Evolutionary conservation across 2,113 vertebrate genomes (phyloP).

Genomic region (Suricata suricatta): DNA sequence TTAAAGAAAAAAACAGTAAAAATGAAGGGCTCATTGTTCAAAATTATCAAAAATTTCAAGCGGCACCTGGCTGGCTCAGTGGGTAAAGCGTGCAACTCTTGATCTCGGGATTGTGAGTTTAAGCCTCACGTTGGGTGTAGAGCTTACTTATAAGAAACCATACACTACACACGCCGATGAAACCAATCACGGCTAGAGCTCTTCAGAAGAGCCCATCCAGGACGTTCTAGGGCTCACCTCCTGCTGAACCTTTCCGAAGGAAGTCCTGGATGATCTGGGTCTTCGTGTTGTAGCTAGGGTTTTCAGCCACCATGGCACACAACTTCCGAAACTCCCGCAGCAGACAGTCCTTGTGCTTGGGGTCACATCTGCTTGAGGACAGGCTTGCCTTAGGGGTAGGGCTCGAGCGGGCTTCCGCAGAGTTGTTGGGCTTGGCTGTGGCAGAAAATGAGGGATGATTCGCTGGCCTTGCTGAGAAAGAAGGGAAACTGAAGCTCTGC

Average conservation of each 20-base stretch:
- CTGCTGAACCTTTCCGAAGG: slow-evolving; percentile 91
- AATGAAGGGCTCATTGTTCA: no score
- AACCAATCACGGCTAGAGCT: background rate
- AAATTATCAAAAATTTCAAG: no score
- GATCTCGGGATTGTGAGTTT: no score
- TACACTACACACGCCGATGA: background rate
- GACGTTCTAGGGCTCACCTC: slow-evolving; percentile 86
- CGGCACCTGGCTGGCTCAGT: no score
- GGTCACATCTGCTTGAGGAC: slow-evolving; percentile 89
- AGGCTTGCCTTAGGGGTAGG: slow-evolving; percentile 83
- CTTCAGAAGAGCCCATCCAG: background rate
- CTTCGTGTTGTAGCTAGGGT: slow-evolving; percentile 95
- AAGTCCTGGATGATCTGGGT: slow-evolving; percentile 97
- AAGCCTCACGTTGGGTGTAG: background rate
- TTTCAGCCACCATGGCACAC: slow-evolving; percentile 94
- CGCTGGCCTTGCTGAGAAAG: background rate
- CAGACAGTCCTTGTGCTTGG: slow-evolving; percentile 94
- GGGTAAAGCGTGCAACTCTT: no score
- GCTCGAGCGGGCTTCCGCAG: slow-evolving; percentile 79
- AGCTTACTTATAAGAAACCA: background rate
- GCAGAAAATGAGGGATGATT: slow-evolving; percentile 1
- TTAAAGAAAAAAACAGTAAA: no score
- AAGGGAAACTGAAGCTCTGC: background rate
- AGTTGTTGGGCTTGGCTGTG: slow-evolving; percentile 84
- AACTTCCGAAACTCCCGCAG: slow-evolving; percentile 96